These are phyloP conservation scores for Drosophila takahashii DNA, from an alignment of 1,140 invertebrate genomes.

Conservation along the genomic window DNA sequence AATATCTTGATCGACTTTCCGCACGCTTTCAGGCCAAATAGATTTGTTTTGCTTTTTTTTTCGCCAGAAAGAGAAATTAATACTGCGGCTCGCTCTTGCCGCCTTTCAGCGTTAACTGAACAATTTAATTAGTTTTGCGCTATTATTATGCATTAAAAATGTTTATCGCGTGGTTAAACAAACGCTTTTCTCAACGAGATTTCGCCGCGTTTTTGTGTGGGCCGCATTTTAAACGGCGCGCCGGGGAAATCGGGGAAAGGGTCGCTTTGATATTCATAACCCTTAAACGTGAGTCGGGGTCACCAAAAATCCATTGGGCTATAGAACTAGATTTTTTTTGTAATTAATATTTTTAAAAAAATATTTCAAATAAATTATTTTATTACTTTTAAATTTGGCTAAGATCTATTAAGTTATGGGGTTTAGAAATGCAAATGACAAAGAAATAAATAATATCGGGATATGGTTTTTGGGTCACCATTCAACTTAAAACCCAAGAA, in stretches of 20 bases:
- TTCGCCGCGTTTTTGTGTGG: conserved; percentile 33
- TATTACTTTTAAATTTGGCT: too few species aligned
- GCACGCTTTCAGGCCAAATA: conserved; percentile 21
- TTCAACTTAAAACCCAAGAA: background rate
- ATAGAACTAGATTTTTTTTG: too few species aligned
- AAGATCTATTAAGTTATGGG: too few species aligned
- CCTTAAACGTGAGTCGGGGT: background rate
- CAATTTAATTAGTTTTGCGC: conserved; percentile 56
- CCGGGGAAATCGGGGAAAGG: background rate
- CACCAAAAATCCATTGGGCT: background rate
- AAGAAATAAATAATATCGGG: too few species aligned
- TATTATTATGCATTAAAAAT: conserved; percentile 67
- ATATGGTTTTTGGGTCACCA: background rate
- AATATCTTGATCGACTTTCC: conserved; percentile 20
- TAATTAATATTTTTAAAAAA: too few species aligned
- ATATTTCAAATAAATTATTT: too few species aligned
- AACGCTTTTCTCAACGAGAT: conserved; percentile 55
- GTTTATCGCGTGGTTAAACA: conserved; percentile 63
- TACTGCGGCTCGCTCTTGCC: background rate
- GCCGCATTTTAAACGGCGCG: conserved; percentile 2
- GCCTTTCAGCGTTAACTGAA: conserved; percentile 21
- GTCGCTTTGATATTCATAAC: conserved; percentile 14
- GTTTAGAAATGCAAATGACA: too few species aligned
- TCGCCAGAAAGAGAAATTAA: conserved; percentile 30
- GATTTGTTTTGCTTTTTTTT: conserved; percentile 21